Evolutionary conservation across 2,797 vertebrate genomes (phyloP).

Genomic region (Balearica regulorum): DNA sequence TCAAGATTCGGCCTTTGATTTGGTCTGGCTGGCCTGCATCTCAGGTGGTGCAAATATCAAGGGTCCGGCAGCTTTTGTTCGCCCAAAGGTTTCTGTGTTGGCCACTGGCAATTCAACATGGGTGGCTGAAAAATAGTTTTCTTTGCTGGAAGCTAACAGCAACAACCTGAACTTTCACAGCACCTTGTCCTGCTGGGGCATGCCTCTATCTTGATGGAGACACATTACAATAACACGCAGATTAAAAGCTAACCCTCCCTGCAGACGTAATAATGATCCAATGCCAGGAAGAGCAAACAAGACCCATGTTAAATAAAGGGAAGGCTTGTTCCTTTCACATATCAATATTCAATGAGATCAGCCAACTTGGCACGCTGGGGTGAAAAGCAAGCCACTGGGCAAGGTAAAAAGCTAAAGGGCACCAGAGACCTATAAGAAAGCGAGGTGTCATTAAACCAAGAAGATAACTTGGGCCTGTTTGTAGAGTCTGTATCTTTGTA

Average conservation of each 20-base stretch:
- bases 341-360: neutral
- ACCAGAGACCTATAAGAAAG: neutral
- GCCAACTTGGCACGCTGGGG: neutral
- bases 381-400: neutral
- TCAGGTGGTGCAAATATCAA: rapidly evolving
- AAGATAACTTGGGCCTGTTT: neutral
- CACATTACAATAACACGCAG: neutral
- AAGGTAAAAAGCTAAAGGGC: neutral
- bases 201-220: conserved; percentile 23
- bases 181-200: conserved; percentile 36
- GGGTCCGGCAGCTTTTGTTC: neutral
- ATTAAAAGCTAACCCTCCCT: conserved; percentile 41
- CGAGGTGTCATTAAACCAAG: neutral
- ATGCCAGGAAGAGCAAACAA: conserved; percentile 34
- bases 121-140: conserved; percentile 48
- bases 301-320: neutral
- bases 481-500: neutral
- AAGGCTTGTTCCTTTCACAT: neutral
- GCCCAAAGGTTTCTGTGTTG: neutral
- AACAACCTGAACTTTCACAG: conserved; percentile 29
- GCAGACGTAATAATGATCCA: neutral
- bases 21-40: neutral
- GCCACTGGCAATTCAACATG: conserved; percentile 20
- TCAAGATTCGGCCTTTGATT: neutral
- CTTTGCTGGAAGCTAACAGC: conserved; percentile 15